Evolutionary conservation across 1,140 invertebrate species (phyloP).

Genomic region (Hyles vespertilio): DNA sequence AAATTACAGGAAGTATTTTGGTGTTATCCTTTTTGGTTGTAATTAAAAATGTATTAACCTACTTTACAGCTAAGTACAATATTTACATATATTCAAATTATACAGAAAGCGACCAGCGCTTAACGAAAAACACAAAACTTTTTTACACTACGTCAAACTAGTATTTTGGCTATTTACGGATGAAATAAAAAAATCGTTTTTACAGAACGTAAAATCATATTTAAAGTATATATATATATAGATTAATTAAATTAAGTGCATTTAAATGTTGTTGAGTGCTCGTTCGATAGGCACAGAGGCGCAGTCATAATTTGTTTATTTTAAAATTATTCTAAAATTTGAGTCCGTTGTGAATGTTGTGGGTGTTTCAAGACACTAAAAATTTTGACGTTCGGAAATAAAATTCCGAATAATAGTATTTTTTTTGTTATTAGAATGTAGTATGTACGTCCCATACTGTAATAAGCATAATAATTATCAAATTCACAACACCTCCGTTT

Average conservation of each 20-base stretch:
- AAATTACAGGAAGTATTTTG: constrained; percentile 58
- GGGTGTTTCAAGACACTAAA: too few relatives aligned
- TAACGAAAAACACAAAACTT: constrained; percentile 9
- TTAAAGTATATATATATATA: constrained; percentile 2
- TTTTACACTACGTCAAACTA: not conserved
- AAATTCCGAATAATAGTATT: too few relatives aligned
- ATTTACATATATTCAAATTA: constrained; percentile 35
- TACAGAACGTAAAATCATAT: not conserved
- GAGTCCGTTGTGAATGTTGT: not conserved
- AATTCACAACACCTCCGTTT: too few relatives aligned
- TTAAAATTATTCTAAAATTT: not conserved
- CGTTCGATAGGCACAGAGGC: constrained; percentile 58
- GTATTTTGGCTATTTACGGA: not conserved
- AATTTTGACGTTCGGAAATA: too few relatives aligned
- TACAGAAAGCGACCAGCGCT: constrained; percentile 47
- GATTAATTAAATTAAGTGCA: constrained; percentile 33
- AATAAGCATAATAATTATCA: too few relatives aligned
- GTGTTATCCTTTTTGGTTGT: constrained; percentile 62
- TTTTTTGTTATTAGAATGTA: too few relatives aligned
- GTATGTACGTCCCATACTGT: too few relatives aligned
- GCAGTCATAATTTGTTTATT: constrained; percentile 35
- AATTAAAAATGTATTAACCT: constrained; percentile 33
- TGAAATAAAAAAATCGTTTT: not conserved
- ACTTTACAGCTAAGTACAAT: constrained; percentile 31
- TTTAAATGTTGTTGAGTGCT: constrained; percentile 46